These are phyloP conservation scores for Acanthopleura granulata DNA, from an alignment of 2,888 invertebrate genomes.

Conservation along the genomic window DNA sequence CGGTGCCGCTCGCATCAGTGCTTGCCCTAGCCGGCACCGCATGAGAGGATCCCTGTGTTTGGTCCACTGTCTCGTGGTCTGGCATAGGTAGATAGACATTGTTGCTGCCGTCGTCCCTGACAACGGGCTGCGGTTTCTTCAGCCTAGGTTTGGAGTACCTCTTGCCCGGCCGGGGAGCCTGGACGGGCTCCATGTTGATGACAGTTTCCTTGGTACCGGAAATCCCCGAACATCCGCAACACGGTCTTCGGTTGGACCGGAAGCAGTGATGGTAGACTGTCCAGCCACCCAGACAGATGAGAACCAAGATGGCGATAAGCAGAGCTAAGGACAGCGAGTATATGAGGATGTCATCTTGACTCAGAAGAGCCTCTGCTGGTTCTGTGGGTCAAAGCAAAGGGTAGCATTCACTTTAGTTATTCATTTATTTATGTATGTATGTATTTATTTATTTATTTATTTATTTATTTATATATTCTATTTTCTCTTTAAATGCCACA, in stretches of 20 bases:
- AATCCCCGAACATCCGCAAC: neutral
- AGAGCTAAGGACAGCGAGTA: neutral
- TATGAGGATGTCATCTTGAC: neutral
- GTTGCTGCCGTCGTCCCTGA: neutral
- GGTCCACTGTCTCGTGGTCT: neutral
- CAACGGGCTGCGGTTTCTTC: neutral
- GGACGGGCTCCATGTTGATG: neutral
- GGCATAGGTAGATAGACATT: slow-evolving; percentile 14
- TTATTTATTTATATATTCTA: too few relatives aligned
- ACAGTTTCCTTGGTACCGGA: neutral
- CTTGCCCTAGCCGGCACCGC: neutral
- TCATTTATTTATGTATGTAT: too few relatives aligned
- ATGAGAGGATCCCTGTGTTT: neutral
- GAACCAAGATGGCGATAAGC: neutral
- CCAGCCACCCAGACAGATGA: slow-evolving; percentile 5
- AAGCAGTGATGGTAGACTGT: neutral
- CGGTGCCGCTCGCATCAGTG: neutral
- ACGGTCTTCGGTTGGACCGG: neutral
- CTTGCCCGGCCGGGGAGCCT: neutral
- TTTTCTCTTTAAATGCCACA: too few relatives aligned
- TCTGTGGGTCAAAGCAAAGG: neutral
- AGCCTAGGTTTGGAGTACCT: neutral
- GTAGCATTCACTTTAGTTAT: neutral
- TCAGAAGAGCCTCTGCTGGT: neutral
- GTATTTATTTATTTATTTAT: too few relatives aligned